These are phyloP conservation scores for Aethina tumida DNA, from an alignment of 1,140 invertebrate genomes.

Conservation along the genomic window DNA sequence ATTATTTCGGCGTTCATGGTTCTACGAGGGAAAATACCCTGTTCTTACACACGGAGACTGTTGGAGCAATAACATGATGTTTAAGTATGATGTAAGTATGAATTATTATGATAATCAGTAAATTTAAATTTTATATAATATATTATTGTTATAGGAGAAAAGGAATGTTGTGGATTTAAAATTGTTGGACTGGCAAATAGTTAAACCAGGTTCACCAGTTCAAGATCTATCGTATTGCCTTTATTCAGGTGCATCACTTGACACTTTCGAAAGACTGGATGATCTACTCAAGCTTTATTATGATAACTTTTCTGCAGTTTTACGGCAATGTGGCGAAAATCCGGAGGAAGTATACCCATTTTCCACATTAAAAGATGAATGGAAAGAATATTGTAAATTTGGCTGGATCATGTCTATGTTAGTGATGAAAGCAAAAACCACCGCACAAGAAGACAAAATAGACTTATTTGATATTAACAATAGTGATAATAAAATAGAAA, in stretches of 20 bases:
- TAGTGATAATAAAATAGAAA: too few species aligned
- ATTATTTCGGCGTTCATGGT: constrained; percentile 5
- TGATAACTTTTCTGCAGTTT: constrained; percentile 34
- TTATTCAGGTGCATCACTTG: constrained; percentile 41
- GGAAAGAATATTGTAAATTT: constrained; percentile 31
- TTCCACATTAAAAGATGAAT: constrained; percentile 31
- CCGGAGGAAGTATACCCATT: constrained; percentile 38
- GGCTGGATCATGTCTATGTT: too few species aligned
- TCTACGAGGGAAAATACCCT: constrained; percentile 13
- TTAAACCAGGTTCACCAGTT: constrained; percentile 43
- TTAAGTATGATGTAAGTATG: constrained; percentile 18
- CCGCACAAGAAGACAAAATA: too few species aligned
- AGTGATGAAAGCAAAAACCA: too few species aligned
- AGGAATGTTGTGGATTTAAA: constrained; percentile 8
- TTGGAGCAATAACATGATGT: constrained; percentile 17
- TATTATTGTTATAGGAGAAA: constrained; percentile 7
- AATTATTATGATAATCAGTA: too few species aligned
- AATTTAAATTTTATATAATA: too few species aligned
- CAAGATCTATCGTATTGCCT: constrained; percentile 46
- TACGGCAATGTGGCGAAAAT: constrained; percentile 34
- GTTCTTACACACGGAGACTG: constrained; percentile 18
- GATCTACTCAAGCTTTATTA: constrained; percentile 44
- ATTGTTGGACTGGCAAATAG: constrained; percentile 44
- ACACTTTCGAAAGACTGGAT: constrained; percentile 39
- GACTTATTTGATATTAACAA: too few species aligned